Evolutionary conservation across 2,113 vertebrate species (phyloP), one percentile per base, ranked within the genome.

Genomic region (Elgaria multicarinata): DNA sequence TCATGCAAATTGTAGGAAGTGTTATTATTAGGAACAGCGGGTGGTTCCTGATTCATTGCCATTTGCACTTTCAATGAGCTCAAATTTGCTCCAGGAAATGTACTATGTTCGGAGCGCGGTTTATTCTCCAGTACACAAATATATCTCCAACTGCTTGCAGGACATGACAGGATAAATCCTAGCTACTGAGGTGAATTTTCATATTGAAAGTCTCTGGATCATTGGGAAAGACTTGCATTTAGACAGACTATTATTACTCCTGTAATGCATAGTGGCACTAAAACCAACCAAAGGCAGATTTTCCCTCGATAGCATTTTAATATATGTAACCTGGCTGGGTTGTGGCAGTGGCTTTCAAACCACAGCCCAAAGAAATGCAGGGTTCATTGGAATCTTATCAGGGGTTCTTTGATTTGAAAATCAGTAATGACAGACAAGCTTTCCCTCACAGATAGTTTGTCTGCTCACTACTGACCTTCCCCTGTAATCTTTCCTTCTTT

Each of bases 1-100:
- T 93, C 95, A 94, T 94, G 95, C 95, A 96, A 95, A 96, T 96
- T 93, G 83, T 91, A 95, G 96, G 90, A 94, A 94, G 95, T 85
- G 93, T 92, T 95, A 93, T 94, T 20, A 77, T 90, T 92, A 95
- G 91, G 90, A 94, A 58, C 96, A 96, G 97, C 39, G n/a, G 96
- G 95, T 93, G 92, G 89, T 66, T 96, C 92, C 93, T 95, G 95
- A 95, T 94, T 95, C 85, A 50, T 93, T 93, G 92, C 93, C 95
- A 93, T 92, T 94, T 78, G 69, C 91, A 66, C 92, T 24, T 74
- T 69, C 87, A 94, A 93, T 87, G 92, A 96, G 92, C 93, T 95
- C 88, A 91, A 75, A 28, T 87, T 83, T 71, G 88, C 92, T 90
- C 87, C 26, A 2, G 9, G 77, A 42, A 87, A 90, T 91, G 84